Evolutionary conservation across 2,888 invertebrate species (phyloP).

Genomic region (Diabrotica balteata): DNA sequence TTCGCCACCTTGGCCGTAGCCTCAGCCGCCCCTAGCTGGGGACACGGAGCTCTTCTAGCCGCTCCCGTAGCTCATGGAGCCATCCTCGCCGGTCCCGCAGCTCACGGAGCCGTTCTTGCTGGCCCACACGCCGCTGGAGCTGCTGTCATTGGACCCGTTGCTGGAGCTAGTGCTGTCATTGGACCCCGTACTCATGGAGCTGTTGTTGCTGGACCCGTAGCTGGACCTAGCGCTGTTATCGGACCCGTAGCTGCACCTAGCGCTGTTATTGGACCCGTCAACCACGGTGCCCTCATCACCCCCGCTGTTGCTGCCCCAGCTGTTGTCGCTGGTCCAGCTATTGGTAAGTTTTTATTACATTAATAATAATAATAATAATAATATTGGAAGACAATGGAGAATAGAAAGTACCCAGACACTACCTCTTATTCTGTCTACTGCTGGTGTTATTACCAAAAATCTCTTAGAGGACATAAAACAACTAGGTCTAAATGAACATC

Average conservation of each 20-base stretch:
- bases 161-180: slow-evolving; percentile 33
- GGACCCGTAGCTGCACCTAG: slow-evolving; percentile 33
- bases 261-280: slow-evolving; percentile 34
- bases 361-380: too few relatives aligned
- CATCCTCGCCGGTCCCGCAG: slow-evolving; percentile 32
- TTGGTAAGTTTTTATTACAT: slow-evolving; percentile 16
- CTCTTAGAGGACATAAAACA: too few relatives aligned
- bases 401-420: too few relatives aligned
- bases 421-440: too few relatives aligned
- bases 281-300: slow-evolving; percentile 36
- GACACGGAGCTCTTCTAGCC: slow-evolving; percentile 28
- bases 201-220: slow-evolving; percentile 36
- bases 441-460: too few relatives aligned
- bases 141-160: slow-evolving; percentile 38
- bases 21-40: slow-evolving; percentile 35
- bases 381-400: too few relatives aligned
- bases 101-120: slow-evolving; percentile 35
- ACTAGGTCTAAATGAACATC: too few relatives aligned
- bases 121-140: slow-evolving; percentile 35
- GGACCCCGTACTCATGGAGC: slow-evolving; percentile 35
- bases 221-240: slow-evolving; percentile 36
- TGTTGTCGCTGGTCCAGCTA: slow-evolving; percentile 26
- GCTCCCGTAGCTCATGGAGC: slow-evolving; percentile 35
- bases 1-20: slow-evolving; percentile 43
- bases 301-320: slow-evolving; percentile 29